Percentiles rank a stretch among this genome's conserved stretches.
Conservation (phyloP, 2,797 vertebrate species). For the Tenualosa ilisha region DNA sequence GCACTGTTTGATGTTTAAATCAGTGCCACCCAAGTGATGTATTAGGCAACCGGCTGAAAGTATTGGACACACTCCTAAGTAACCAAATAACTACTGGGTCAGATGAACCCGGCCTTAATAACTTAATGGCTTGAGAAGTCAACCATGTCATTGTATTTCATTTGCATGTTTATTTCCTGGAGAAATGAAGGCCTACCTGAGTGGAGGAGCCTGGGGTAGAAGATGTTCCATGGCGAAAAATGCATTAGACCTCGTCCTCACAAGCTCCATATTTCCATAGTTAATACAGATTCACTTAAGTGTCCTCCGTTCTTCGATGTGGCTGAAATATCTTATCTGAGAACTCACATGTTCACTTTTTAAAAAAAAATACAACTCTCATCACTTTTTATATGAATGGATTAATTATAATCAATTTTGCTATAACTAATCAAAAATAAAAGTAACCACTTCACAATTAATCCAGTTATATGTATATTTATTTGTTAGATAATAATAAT, state of each 20-base stretch:
- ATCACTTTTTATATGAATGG: background rate
- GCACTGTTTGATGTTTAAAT: conserved; percentile 74
- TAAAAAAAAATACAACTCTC: background rate
- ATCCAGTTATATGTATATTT: background rate
- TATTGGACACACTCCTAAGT: conserved; percentile 59
- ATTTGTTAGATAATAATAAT: background rate
- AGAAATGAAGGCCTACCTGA: background rate
- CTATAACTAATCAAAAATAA: background rate
- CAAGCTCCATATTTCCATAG: background rate
- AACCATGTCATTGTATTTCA: conserved; percentile 63
- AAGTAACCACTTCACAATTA: background rate
- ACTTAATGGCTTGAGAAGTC: conserved; percentile 31
- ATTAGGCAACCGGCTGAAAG: conserved; percentile 59
- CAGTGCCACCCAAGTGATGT: conserved; percentile 56
- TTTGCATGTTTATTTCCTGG: conserved; percentile 31
- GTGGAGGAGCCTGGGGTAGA: background rate
- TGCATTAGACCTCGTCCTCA: conserved; percentile 6
- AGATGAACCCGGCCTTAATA: conserved; percentile 58
- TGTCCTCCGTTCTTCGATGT: background rate
- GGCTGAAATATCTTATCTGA: background rate
- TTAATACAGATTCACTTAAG: conserved; percentile 21
- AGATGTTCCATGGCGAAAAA: background rate
- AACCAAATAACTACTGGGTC: conserved; percentile 58
- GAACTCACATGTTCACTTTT: background rate
- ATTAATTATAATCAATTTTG: background rate